Evolutionary conservation across 2,888 invertebrate species (phyloP).

Genomic region (Imbricaverruca yamaguchii): DNA sequence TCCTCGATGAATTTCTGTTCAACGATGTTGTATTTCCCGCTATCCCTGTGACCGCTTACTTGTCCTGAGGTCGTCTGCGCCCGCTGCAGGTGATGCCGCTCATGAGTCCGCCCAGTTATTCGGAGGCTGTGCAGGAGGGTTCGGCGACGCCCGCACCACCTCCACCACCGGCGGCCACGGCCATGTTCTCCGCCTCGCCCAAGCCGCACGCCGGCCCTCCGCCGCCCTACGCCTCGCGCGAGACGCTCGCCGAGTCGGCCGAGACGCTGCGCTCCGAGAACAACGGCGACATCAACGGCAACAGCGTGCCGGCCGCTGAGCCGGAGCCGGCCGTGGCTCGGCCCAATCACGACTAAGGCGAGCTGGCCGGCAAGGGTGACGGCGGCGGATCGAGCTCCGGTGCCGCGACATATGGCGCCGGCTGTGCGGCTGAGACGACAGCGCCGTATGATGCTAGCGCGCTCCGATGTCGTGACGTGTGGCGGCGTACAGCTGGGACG

Average conservation of each 20-base stretch:
- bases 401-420: neutral
- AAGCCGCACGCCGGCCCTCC: constrained; percentile 44
- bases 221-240: constrained; percentile 44
- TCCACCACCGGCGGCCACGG: constrained; percentile 35
- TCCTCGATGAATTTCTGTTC: no score
- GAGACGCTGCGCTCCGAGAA: neutral
- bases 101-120: constrained; percentile 44
- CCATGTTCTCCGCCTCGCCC: neutral
- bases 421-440: no score
- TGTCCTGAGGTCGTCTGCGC: no score
- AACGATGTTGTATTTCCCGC: no score
- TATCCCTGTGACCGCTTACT: no score
- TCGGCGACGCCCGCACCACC: constrained; percentile 43
- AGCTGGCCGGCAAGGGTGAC: neutral
- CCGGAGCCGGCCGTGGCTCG: neutral
- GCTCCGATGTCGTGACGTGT: no score
- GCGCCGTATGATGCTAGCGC: no score
- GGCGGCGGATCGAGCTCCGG: neutral
- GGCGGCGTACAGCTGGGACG: no score
- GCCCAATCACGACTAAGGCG: neutral
- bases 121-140: constrained; percentile 39
- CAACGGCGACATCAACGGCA: constrained; percentile 15
- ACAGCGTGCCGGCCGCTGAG: neutral
- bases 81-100: constrained; percentile 42
- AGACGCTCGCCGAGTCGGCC: constrained; percentile 34